Evolutionary conservation across 2,113 vertebrate genomes (phyloP).

Genomic region (Mus spicilegus): DNA sequence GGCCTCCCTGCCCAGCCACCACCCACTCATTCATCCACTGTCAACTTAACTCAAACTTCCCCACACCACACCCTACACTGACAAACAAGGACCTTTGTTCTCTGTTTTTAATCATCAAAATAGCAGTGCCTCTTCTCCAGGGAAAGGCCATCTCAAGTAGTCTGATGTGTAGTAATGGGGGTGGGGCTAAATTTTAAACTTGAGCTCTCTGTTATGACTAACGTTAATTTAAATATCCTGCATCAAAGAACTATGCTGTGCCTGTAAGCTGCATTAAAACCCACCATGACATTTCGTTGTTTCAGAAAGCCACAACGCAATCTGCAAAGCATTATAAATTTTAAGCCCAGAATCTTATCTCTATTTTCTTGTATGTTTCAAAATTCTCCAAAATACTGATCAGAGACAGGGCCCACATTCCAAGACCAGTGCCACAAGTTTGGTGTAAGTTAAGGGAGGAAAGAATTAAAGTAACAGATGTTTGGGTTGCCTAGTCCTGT

Average conservation of each 20-base stretch:
- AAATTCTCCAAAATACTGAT: conserved; percentile 63
- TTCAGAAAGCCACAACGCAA: conserved; percentile 59
- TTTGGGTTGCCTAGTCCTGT: conserved; percentile 65
- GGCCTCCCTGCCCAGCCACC: neutral
- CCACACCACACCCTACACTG: conserved; percentile 11
- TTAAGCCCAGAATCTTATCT: conserved; percentile 70
- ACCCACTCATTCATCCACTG: neutral
- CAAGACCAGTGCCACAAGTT: conserved; percentile 71
- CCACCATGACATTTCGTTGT: conserved; percentile 12
- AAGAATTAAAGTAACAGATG: conserved; percentile 75
- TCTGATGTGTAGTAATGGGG: conserved; percentile 61
- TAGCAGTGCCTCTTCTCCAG: conserved; percentile 24
- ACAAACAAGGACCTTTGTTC: conserved; percentile 60
- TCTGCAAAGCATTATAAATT: conserved; percentile 70
- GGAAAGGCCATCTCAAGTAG: conserved; percentile 64
- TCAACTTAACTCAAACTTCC: conserved; percentile 12
- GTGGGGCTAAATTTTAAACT: conserved; percentile 73
- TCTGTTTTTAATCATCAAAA: conserved; percentile 61
- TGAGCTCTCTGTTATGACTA: conserved; percentile 75
- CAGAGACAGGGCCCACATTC: conserved; percentile 38
- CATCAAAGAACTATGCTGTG: conserved; percentile 63
- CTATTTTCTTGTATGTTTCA: conserved; percentile 60
- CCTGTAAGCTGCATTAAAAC: conserved; percentile 33
- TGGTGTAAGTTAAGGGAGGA: conserved; percentile 68
- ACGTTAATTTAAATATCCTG: conserved; percentile 75